These are phyloP conservation scores for Ophthalmolycus amberensis DNA, from an alignment of 2,113 vertebrate species.

Conservation along the genomic window DNA sequence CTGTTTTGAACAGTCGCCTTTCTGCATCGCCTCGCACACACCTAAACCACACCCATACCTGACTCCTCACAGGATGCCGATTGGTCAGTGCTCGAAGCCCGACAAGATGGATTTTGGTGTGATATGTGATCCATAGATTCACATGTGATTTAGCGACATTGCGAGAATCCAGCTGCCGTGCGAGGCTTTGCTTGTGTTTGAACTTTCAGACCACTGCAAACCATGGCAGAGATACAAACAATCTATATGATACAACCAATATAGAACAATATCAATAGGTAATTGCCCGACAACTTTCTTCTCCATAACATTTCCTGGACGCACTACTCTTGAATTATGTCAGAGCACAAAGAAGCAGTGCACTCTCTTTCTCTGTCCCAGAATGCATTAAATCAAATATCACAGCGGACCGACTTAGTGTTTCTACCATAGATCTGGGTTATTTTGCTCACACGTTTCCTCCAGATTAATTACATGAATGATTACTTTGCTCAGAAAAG, in stretches of 20 bases:
- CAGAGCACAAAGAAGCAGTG: constrained; percentile 46
- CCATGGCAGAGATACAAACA: background rate
- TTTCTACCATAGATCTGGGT: constrained; percentile 76
- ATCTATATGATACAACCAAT: background rate
- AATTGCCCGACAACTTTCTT: background rate
- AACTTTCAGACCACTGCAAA: constrained; percentile 17
- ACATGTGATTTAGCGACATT: background rate
- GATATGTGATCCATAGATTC: background rate
- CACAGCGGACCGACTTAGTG: constrained; percentile 73
- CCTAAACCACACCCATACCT: background rate
- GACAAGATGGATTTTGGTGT: background rate
- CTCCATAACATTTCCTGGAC: constrained; percentile 37
- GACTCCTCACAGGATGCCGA: background rate
- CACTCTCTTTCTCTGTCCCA: constrained; percentile 46
- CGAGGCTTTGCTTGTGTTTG: background rate
- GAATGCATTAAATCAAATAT: constrained; percentile 79
- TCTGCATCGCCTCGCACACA: no score
- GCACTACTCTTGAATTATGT: constrained; percentile 68
- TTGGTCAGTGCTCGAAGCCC: background rate
- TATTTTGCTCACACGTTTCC: constrained; percentile 77
- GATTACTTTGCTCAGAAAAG: constrained; percentile 82
- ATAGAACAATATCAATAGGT: constrained; percentile 20
- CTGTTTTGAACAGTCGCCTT: background rate
- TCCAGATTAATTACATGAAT: constrained; percentile 85
- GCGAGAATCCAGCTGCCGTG: no score